Evolutionary conservation across 2,113 vertebrate species (phyloP).

Genomic region (Labeo catla): DNA sequence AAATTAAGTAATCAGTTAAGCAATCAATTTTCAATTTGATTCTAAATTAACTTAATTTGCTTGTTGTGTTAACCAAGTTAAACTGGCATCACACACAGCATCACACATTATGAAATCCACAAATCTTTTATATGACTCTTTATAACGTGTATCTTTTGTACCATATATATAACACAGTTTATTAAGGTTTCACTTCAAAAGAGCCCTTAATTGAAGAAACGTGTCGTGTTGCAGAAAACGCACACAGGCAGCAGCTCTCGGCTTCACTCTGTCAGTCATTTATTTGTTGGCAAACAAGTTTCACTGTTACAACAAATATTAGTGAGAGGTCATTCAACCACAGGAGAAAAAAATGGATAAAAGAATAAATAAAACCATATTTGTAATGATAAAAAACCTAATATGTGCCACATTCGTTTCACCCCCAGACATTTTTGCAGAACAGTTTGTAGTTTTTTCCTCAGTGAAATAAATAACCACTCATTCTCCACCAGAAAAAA

Average conservation of each 20-base stretch:
- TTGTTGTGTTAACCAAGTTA: not conserved
- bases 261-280: constrained; percentile 89
- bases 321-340: constrained; percentile 89
- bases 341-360: constrained; percentile 79
- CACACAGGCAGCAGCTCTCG: constrained; percentile 25
- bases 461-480: constrained; percentile 82
- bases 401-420: constrained; percentile 56
- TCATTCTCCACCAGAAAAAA: constrained; percentile 77
- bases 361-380: constrained; percentile 86
- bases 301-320: constrained; percentile 98
- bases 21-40: not conserved
- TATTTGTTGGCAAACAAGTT: constrained; percentile 97
- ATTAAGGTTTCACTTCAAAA: not conserved
- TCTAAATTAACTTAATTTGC: not conserved
- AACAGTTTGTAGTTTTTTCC: constrained; percentile 54
- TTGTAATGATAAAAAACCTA: constrained; percentile 76
- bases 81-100: not conserved
- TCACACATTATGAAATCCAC: not conserved
- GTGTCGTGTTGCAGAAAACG: not conserved
- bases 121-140: not conserved
- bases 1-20: not conserved
- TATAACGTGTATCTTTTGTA: not conserved
- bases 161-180: not conserved
- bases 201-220: not conserved
- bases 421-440: constrained; percentile 76